Base-by-base conservation (phyloP, 2,113 vertebrate genomes). In the Mungos mungo region DNA sequence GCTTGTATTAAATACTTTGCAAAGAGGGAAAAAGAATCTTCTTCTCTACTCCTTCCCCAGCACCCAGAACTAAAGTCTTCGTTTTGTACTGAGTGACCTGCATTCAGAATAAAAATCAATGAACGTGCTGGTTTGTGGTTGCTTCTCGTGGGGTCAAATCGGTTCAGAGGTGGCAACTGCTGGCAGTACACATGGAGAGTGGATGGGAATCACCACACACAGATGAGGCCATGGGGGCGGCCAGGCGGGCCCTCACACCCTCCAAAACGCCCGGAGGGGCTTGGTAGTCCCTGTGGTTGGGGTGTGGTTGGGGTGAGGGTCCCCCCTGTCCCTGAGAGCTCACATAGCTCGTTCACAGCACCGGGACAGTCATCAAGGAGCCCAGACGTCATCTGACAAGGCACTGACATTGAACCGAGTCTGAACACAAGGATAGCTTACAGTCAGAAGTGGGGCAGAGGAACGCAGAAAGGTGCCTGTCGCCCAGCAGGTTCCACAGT, bases 111-210 rank as follows among this genome's bases (percentile, higher is more conserved):
- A 3, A 16, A 88, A 54, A 18, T 41, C 38, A 41, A 41, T 23
- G 38, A 8, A 50, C 0, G 4, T 21, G 8, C 5, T 57, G n/a
- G 57, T 15, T 7, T 35, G 10, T n/a, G 23, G 21, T 23, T 11
- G n/a, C 29, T 76, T 47, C n/a, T 16, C 18, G 3, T 31, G 29
- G 12, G 11, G 3, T n/a, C 19, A 38, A 29, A 1, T 5, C 0
- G 12, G 29, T n/a, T 87, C n/a, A 4, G 82, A n/a, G n/a, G 21
- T 52, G 0, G 21, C 21, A 7, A 60, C 13, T 2, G 25, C 10
- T 13, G 25, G 2, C 54, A 23, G 2, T 2, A 35, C 33, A 31
- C 21, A 50, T 52, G 2, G 7, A 25, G 90, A 25, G 23, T 27
- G 27, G 16, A 14, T 18, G n/a, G 21, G 7, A 63, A 5, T 76